Evolutionary conservation across 2,113 vertebrate genomes (phyloP).

Genomic region (Chiloscyllium plagiosum): DNA sequence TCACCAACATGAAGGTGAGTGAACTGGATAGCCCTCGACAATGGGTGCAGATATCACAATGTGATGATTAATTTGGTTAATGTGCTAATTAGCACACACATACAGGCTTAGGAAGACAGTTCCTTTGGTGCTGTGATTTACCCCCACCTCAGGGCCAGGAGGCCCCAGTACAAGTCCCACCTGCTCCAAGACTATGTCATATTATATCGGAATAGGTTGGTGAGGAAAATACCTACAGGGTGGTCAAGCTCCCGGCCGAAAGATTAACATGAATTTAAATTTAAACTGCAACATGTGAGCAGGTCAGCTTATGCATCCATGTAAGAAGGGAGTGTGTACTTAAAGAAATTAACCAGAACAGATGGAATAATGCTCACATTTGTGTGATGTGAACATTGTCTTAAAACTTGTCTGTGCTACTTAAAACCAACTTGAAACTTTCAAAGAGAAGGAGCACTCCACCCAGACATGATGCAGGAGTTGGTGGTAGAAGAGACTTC

Average conservation of each 20-base stretch:
- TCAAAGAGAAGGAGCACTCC: neutral
- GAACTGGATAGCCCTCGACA: neutral
- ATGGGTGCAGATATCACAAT: neutral
- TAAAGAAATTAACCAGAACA: neutral
- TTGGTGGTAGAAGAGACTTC: neutral
- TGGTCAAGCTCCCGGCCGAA: neutral
- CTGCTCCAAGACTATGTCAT: too few species aligned
- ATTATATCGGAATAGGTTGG: too few species aligned
- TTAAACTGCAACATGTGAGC: neutral
- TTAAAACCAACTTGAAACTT: neutral
- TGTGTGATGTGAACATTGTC: neutral
- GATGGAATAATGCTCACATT: neutral
- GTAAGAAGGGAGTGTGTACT: neutral
- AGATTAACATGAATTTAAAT: too few species aligned
- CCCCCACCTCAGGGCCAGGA: too few species aligned
- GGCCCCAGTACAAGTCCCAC: too few species aligned
- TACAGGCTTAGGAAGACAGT: neutral
- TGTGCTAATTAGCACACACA: neutral
- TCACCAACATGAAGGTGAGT: neutral
- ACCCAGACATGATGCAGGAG: neutral
- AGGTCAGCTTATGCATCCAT: neutral
- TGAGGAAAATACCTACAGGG: too few species aligned
- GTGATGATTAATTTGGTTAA: neutral
- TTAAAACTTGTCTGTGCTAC: neutral
- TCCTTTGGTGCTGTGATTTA: too few species aligned